Evolutionary conservation across 2,888 invertebrate genomes (phyloP).

Genomic region (Drosophila austrosaltans): DNA sequence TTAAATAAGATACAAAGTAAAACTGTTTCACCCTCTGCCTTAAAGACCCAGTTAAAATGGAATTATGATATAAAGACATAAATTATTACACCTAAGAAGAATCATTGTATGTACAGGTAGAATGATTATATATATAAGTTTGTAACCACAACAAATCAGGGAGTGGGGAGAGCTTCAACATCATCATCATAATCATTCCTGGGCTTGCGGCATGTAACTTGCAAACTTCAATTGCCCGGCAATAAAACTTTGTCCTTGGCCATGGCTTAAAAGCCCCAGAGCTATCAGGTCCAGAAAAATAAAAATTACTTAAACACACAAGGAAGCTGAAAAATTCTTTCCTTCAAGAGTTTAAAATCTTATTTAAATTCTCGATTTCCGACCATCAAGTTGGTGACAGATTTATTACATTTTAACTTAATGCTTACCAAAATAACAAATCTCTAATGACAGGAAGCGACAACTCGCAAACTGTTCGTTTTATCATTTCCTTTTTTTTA

Average conservation of each 20-base stretch:
- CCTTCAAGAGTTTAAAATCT: constrained; percentile 41
- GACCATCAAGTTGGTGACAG: constrained; percentile 51
- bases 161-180: constrained; percentile 25
- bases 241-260: constrained; percentile 72
- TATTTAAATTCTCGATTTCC: constrained; percentile 51
- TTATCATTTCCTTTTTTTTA: constrained; percentile 24
- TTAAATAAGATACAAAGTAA: background rate
- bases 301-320: constrained; percentile 6
- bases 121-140: background rate
- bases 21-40: background rate
- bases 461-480: constrained; percentile 28
- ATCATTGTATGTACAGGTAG: background rate
- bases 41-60: background rate
- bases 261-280: constrained; percentile 29
- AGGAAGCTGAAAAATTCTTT: constrained; percentile 27
- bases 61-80: background rate
- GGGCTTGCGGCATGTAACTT: constrained; percentile 32
- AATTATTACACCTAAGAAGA: background rate
- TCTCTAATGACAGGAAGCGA: constrained; percentile 34
- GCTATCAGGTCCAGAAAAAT: constrained; percentile 2
- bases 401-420: constrained; percentile 77
- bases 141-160: constrained; percentile 52
- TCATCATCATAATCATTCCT: constrained; percentile 13
- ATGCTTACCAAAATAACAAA: constrained; percentile 30
- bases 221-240: constrained; percentile 70